phyloP scores from a whole-genome alignment of 2,888 invertebrate species.

The Octodonta nipae region DNA sequence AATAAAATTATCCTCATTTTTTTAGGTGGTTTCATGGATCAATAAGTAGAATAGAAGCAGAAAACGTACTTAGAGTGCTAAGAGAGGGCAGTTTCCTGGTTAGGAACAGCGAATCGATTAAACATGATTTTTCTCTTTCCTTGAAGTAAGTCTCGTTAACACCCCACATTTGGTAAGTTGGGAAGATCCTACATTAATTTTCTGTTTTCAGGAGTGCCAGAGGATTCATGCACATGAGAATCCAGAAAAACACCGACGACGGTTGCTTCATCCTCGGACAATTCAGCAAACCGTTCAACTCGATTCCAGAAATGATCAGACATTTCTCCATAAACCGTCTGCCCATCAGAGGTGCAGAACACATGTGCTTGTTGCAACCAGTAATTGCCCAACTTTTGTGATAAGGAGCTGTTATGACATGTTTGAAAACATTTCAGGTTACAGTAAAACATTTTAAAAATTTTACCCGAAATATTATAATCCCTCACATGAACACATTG shows the following conservation, averaged over 20 bases:
- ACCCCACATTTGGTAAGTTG: constrained; percentile 6
- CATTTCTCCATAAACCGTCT: constrained; percentile 87
- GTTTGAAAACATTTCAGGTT: constrained; percentile 1
- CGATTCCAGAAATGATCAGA: constrained; percentile 87
- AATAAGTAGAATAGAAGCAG: constrained; percentile 81
- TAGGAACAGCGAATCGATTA: constrained; percentile 84
- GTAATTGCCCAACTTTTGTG: constrained; percentile 71
- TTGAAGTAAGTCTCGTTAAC: constrained; percentile 64
- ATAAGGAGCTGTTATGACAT: constrained; percentile 21
- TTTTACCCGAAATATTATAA: background rate
- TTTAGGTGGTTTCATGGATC: constrained; percentile 89
- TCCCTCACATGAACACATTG: constrained; percentile 1
- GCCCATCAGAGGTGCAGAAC: constrained; percentile 89
- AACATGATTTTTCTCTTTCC: constrained; percentile 85
- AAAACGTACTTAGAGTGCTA: constrained; percentile 67
- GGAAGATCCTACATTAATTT: constrained; percentile 1
- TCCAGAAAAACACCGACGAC: constrained; percentile 59
- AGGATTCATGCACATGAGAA: constrained; percentile 95
- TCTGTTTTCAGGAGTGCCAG: constrained; percentile 63
- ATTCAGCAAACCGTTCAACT: constrained; percentile 82
- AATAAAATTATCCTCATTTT: too few species aligned
- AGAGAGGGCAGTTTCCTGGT: constrained; percentile 89
- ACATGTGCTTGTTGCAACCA: constrained; percentile 88
- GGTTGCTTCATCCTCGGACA: constrained; percentile 82
- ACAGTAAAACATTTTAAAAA: background rate